These are phyloP conservation scores for Pissodes strobi DNA, from an alignment of 1,140 invertebrate species.

Conservation along the genomic window DNA sequence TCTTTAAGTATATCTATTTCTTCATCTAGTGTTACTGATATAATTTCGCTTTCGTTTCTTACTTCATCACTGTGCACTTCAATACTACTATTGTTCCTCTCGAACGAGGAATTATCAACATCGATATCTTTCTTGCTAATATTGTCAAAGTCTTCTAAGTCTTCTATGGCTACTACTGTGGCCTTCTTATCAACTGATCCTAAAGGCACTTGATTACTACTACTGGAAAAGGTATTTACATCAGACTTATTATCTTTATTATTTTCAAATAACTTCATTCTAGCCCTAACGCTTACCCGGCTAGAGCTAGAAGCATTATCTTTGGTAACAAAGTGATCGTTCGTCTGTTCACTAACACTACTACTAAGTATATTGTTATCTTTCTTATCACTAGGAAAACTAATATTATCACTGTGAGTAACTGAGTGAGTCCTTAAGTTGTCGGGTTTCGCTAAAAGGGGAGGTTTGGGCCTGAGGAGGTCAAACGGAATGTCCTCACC, in stretches of 20 bases:
- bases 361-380: constrained; percentile 39
- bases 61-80: neutral
- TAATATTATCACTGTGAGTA: constrained; percentile 33
- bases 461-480: constrained; percentile 4
- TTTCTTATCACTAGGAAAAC: constrained; percentile 34
- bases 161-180: constrained; percentile 31
- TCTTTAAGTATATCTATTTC: constrained; percentile 1
- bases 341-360: constrained; percentile 44
- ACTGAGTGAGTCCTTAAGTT: neutral
- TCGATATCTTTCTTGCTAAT: constrained; percentile 23
- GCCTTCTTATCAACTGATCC: constrained; percentile 7
- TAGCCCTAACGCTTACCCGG: constrained; percentile 42
- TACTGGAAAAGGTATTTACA: constrained; percentile 38
- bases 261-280: constrained; percentile 50
- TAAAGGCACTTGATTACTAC: constrained; percentile 38
- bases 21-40: neutral
- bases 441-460: neutral
- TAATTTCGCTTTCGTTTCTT: neutral
- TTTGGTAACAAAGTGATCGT: constrained; percentile 53
- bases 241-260: constrained; percentile 41
- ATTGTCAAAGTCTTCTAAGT: constrained; percentile 36
- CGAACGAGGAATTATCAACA: constrained; percentile 2
- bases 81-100: neutral
- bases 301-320: constrained; percentile 38
- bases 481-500: no score